Evolutionary conservation across 2,113 vertebrate species (phyloP).

Genomic region (Corythornis cristatus): DNA sequence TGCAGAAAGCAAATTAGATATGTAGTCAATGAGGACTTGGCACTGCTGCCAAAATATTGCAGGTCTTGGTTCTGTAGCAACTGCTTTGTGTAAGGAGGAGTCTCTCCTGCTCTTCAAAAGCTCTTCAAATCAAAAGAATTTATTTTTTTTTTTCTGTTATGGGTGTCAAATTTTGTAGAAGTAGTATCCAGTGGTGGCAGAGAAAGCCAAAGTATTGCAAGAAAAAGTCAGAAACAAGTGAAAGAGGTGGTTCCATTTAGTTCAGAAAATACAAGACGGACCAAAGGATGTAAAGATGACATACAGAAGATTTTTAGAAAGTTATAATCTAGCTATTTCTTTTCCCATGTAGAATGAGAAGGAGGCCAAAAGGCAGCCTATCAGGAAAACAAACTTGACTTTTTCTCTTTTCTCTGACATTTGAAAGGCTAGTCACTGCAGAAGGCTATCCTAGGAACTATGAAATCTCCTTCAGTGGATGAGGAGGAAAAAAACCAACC

Average conservation of each 20-base stretch:
- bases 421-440: background rate
- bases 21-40: fast-evolving
- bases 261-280: background rate
- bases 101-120: background rate
- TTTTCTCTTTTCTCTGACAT: background rate
- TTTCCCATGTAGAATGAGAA: background rate
- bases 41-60: background rate
- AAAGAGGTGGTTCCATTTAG: background rate
- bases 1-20: background rate
- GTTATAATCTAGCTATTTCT: background rate
- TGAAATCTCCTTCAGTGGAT: background rate
- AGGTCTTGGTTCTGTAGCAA: background rate
- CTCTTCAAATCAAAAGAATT: background rate
- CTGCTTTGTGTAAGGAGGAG: background rate
- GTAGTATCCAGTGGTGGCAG: background rate
- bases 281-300: background rate
- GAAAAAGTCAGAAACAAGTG: background rate
- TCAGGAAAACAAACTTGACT: background rate
- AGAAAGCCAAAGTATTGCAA: background rate
- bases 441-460: background rate
- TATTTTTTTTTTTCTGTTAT: background rate
- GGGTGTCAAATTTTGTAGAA: background rate
- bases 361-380: background rate
- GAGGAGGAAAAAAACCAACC: background rate
- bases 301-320: background rate